Percentiles rank a stretch among this genome's conserved stretches.
Evolutionary conservation across 2,113 vertebrate species (phyloP).

Genomic region (Microcebus griseorufus): DNA sequence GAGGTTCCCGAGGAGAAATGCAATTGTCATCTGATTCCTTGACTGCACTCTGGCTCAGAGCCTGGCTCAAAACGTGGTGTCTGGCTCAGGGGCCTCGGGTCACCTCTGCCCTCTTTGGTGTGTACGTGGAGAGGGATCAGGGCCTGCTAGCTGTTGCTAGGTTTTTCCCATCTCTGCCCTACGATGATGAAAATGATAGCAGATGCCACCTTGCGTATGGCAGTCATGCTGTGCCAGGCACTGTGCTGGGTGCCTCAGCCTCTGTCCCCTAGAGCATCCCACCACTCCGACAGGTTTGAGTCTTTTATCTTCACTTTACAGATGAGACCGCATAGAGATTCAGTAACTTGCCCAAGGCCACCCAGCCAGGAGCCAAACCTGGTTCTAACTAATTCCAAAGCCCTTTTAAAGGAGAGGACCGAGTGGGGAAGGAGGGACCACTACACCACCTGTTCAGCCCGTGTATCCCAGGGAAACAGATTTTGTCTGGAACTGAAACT

Average conservation of each 20-base stretch:
- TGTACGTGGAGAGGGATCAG: background rate
- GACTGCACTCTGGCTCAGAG: slow-evolving; percentile 58
- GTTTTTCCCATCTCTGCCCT: background rate
- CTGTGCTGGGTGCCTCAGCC: background rate
- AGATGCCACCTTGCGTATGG: background rate
- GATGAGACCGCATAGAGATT: background rate
- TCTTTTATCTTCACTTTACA: background rate
- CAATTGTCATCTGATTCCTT: slow-evolving; percentile 70
- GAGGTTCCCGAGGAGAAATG: slow-evolving; percentile 50
- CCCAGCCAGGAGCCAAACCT: background rate
- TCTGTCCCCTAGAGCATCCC: background rate
- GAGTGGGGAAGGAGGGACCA: background rate
- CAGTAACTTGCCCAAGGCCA: background rate
- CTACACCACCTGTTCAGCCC: background rate
- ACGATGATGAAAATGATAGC: background rate
- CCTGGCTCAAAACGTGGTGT: background rate
- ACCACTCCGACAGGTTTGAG: background rate
- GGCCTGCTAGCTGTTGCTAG: background rate
- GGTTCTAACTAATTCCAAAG: background rate
- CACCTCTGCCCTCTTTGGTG: background rate
- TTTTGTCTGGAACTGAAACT: background rate
- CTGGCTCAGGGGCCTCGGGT: slow-evolving; percentile 49
- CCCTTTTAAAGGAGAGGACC: background rate
- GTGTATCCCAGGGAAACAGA: background rate
- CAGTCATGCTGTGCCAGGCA: background rate